These are phyloP conservation scores for Apodemus sylvaticus DNA, from an alignment of 2,113 vertebrate genomes.

Conservation along the genomic window DNA sequence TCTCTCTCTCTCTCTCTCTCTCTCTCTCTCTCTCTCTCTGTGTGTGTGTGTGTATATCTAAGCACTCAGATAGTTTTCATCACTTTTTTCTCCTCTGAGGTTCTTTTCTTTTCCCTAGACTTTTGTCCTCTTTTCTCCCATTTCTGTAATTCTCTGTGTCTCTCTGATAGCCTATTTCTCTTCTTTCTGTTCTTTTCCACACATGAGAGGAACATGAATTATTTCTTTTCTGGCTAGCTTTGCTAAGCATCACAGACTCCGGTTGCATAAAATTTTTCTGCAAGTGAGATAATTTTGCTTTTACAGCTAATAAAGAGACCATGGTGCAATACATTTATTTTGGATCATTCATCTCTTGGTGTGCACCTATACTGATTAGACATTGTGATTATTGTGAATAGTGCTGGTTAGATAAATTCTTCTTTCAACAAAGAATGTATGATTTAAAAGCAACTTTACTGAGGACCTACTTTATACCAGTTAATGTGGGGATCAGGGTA, in stretches of 20 bases:
- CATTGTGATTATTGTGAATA: background rate
- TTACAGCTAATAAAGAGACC: background rate
- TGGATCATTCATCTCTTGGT: background rate
- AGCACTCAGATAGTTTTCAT: background rate
- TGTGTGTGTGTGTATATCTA: background rate
- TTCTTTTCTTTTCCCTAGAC: background rate
- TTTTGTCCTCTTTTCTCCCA: background rate
- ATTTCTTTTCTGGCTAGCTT: background rate
- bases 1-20: too few relatives aligned
- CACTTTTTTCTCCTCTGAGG: background rate
- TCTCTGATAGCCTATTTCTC: background rate
- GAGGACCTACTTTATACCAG: background rate
- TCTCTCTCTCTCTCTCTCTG: too few relatives aligned
- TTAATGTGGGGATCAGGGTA: background rate
- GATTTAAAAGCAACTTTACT: background rate
- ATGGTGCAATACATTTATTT: background rate
- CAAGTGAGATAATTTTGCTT: background rate
- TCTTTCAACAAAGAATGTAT: background rate
- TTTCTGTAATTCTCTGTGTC: background rate
- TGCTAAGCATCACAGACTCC: background rate
- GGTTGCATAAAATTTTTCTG: background rate
- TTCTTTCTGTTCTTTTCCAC: background rate
- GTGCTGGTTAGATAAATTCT: background rate
- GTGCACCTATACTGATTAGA: background rate
- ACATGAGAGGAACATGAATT: background rate